These are phyloP conservation scores for Eleginops maclovinus DNA, from an alignment of 2,113 vertebrate species.

Conservation along the genomic window DNA sequence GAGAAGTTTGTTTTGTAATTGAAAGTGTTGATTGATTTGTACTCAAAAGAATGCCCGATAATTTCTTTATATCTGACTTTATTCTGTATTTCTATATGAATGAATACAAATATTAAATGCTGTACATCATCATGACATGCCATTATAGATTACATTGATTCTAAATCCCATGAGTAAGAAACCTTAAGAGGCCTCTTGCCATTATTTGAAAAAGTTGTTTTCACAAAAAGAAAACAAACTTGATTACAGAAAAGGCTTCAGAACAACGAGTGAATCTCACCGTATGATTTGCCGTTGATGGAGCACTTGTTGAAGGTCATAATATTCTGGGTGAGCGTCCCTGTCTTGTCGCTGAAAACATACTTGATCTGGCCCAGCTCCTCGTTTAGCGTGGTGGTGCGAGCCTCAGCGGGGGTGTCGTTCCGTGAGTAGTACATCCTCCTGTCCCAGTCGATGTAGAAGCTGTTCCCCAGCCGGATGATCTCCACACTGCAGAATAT, in stretches of 20 bases:
- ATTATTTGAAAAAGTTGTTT: neutral
- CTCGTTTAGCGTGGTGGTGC: conserved; percentile 96
- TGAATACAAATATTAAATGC: neutral
- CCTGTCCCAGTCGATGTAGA: conserved; percentile 96
- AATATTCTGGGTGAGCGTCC: conserved; percentile 97
- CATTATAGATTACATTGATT: no score
- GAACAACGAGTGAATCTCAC: conserved; percentile 69
- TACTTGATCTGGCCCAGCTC: conserved; percentile 98
- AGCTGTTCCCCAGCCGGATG: conserved; percentile 96
- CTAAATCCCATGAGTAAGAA: neutral
- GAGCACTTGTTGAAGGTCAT: conserved; percentile 98
- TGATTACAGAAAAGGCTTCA: neutral
- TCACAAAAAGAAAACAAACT: neutral
- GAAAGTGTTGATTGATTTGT: neutral
- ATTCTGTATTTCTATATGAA: neutral
- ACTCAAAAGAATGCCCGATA: neutral
- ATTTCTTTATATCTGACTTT: no score
- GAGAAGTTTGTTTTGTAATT: neutral
- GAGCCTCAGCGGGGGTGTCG: conserved; percentile 90
- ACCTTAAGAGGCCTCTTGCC: neutral
- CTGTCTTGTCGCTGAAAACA: conserved; percentile 97
- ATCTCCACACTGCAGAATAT: conserved; percentile 90
- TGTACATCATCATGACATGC: no score
- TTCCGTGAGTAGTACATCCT: conserved; percentile 90
- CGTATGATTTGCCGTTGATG: conserved; percentile 91